phyloP scores from a whole-genome alignment of 2,888 invertebrate species.

The Perithous albicinctus region DNA sequence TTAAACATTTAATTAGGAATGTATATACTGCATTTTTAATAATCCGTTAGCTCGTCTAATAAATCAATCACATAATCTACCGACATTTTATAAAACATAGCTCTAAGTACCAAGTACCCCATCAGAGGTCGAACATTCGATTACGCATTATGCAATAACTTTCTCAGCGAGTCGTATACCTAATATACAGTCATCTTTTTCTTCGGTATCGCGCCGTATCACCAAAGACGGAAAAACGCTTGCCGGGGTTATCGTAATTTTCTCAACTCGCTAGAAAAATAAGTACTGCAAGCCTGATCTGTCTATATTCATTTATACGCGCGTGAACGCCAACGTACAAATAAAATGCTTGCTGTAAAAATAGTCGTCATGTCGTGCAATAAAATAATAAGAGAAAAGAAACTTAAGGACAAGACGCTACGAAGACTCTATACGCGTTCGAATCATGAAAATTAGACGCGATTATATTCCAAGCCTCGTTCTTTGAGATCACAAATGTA shows the following conservation, averaged over 20 bases:
- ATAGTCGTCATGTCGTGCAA: neutral
- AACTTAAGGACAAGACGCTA: constrained; percentile 12
- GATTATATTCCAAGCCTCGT: too few species aligned
- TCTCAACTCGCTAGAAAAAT: constrained; percentile 31
- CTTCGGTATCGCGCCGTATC: neutral
- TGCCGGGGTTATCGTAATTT: constrained; percentile 37
- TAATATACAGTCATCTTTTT: constrained; percentile 2
- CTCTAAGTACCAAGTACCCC: neutral
- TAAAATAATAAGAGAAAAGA: neutral
- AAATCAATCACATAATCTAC: constrained; percentile 9
- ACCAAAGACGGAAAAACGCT: constrained; percentile 31
- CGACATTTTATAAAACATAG: neutral
- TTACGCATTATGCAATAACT: constrained; percentile 45
- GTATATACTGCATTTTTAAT: too few species aligned
- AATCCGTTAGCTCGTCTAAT: neutral
- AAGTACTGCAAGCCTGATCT: constrained; percentile 13
- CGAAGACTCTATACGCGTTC: constrained; percentile 29
- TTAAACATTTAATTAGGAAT: too few species aligned
- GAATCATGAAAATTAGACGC: constrained; percentile 57
- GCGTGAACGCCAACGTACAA: neutral
- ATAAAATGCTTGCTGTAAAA: neutral
- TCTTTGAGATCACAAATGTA: too few species aligned
- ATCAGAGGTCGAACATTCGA: constrained; percentile 24
- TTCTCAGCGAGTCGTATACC: neutral
- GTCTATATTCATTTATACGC: neutral